Evolutionary conservation across 2,113 vertebrate genomes (phyloP).

Genomic region (Nansenia antarctica): DNA sequence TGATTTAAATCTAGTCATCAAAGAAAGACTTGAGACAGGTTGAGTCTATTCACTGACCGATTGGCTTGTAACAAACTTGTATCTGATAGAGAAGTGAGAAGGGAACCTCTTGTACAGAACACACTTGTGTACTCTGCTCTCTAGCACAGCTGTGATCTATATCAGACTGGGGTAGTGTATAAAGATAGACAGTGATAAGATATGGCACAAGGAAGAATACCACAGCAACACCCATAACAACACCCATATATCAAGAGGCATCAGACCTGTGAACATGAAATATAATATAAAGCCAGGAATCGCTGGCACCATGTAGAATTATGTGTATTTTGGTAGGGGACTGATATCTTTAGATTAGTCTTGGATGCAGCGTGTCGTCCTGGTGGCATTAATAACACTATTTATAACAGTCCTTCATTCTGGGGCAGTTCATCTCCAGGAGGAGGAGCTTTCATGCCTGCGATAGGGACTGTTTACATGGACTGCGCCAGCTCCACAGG

Average conservation of each 20-base stretch:
- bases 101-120: background rate
- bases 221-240: background rate
- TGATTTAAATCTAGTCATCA: background rate
- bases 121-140: background rate
- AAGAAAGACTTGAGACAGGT: no score
- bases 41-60: background rate
- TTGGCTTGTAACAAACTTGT: no score
- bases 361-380: background rate
- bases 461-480: conserved; percentile 33
- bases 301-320: conserved; percentile 12
- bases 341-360: conserved; percentile 10
- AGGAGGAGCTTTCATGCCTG: background rate
- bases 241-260: background rate
- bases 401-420: conserved; percentile 10
- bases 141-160: background rate
- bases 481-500: conserved; percentile 2
- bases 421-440: background rate
- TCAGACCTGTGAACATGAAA: background rate
- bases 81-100: background rate
- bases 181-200: background rate
- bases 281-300: conserved; percentile 5
- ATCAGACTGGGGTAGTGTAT: background rate
- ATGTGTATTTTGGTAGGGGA: conserved; percentile 7
- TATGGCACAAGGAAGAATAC: background rate
- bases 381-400: conserved; percentile 13